Evolutionary conservation across 92 coral and sea anemone genomes (phyloP), one percentile per base, ranked within the genome.

Genomic region (Siderastrea siderea): DNA sequence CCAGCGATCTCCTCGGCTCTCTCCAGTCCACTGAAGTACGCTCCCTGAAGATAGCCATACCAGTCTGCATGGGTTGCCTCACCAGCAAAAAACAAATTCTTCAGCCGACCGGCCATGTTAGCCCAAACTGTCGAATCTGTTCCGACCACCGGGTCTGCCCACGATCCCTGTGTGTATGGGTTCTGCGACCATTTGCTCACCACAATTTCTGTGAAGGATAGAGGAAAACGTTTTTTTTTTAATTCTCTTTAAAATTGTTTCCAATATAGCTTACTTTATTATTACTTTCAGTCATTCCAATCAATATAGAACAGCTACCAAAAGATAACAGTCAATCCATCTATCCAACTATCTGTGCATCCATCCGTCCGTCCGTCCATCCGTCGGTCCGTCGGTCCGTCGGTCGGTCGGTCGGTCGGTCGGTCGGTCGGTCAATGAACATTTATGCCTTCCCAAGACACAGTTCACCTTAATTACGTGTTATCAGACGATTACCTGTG

Each of bases 61-160:
- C 71, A 85, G 19, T 77, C 83, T 17, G 51, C 43, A 38, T 76
- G 76, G 50, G 83, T 85, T 2, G 58, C 68, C 83, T 85, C 89
- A 45, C 88, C 88, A 61, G 88, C 88, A 52, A 84, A 84, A 60
- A 74, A 75, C 44, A 84, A 52, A 8, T 68, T 26, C 38, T 26
- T 26, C 38, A 26, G 38, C 38, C 38, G 38, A 26, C 38, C 38
- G 38, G 38, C 38, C 70, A 85, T 57, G 67, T 85, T 85, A 43
- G 7, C 82, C 44, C 76, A 76, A 45, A 74, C 88, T 11, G 45
- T 52, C n/a, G 82, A 14, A 13, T 72, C 78, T 10, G 88, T 84
- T 12, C 88, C 88, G 71, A 84, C 78, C 52, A 84, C 88, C 15
- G 88, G 88, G 58, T 84, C 65, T 48, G 88, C 74, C 59, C 78